Conservation (phyloP, 2,113 vertebrate species). For the Xiphophorus maculatus region DNA sequence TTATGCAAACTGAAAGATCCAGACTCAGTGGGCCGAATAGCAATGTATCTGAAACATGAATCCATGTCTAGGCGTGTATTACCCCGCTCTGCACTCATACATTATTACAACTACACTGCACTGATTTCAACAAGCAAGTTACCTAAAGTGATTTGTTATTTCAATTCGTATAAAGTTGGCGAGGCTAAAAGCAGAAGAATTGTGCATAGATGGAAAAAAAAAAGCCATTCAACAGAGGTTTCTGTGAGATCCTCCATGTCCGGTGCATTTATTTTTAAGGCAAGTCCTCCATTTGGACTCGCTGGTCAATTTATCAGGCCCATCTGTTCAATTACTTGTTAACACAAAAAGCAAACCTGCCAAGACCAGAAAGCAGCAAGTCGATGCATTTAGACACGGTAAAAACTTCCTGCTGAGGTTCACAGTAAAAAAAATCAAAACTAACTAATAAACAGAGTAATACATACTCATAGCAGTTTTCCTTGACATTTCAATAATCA, state of each 20-base stretch:
- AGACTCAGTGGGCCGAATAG: conserved; percentile 26
- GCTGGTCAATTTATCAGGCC: neutral
- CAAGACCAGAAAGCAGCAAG: too few species aligned
- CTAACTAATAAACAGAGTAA: neutral
- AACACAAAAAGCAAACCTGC: neutral
- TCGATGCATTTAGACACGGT: neutral
- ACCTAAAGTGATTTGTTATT: conserved; percentile 9
- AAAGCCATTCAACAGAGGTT: neutral
- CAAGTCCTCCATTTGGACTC: neutral
- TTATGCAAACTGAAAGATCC: conserved; percentile 52
- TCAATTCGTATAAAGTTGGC: neutral
- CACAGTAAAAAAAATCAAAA: neutral
- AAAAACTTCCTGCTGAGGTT: neutral
- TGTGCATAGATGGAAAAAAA: neutral
- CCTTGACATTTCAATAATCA: too few species aligned
- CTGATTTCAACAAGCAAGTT: neutral
- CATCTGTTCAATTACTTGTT: neutral
- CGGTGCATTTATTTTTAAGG: conserved; percentile 1
- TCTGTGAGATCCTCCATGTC: neutral
- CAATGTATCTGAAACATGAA: conserved; percentile 41
- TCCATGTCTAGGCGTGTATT: conserved; percentile 16
- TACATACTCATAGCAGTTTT: too few species aligned
- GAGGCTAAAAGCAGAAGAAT: neutral
- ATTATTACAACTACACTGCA: conserved; percentile 2
- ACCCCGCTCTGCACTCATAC: conserved; percentile 8